phyloP scores from a whole-genome alignment of 2,797 vertebrate genomes.

The Chelmon rostratus region DNA sequence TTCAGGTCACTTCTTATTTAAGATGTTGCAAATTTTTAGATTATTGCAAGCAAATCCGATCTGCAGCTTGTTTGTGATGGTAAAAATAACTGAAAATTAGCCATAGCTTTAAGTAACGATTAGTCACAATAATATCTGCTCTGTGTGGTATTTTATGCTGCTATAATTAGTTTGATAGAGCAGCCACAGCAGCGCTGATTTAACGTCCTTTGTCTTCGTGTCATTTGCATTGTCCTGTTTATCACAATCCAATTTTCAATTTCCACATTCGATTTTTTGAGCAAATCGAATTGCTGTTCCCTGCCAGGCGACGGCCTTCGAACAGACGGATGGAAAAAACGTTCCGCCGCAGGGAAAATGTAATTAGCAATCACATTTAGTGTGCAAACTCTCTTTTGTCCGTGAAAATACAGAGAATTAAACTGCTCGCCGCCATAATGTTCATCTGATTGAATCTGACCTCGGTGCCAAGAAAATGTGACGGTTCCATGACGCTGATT shows the following conservation, averaged over 20 bases:
- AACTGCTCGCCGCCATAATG: background rate
- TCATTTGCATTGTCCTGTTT: background rate
- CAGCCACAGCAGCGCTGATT: background rate
- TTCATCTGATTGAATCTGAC: background rate
- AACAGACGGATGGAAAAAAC: background rate
- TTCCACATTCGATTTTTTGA: background rate
- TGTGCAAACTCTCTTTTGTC: background rate
- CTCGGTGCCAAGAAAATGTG: background rate
- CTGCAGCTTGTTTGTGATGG: background rate
- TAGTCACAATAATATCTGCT: background rate
- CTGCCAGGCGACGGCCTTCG: background rate
- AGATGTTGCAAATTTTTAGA: background rate
- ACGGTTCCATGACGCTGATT: background rate
- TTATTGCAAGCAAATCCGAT: background rate
- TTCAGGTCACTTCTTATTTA: background rate
- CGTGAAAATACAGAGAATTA: background rate
- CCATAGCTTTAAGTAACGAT: background rate
- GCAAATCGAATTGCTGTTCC: background rate
- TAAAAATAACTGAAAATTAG: background rate
- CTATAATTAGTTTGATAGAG: background rate
- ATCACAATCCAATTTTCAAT: slow-evolving; percentile 5
- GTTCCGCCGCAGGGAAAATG: background rate
- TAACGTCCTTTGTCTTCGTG: background rate
- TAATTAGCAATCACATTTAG: background rate
- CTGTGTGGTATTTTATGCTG: background rate